Conservation (phyloP, 2,797 vertebrate genomes). For the Salarias fasciatus region DNA sequence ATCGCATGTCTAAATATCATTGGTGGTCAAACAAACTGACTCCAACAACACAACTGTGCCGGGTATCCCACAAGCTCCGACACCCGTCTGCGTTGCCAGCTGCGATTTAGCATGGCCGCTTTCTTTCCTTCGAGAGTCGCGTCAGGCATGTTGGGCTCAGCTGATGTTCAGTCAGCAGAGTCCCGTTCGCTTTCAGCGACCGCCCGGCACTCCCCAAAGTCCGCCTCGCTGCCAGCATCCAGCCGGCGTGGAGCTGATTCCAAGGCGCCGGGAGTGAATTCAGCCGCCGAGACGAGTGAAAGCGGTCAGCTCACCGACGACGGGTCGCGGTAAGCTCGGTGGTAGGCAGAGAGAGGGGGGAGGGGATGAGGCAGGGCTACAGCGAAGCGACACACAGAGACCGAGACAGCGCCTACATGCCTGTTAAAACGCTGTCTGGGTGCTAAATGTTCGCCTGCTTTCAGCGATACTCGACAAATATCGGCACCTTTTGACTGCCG, state of each 20-base stretch:
- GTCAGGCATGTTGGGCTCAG: conserved; percentile 38
- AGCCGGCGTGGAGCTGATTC: neutral
- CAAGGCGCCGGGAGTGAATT: conserved; percentile 28
- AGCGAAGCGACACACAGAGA: conserved; percentile 21
- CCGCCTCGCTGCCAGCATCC: neutral
- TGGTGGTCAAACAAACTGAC: neutral
- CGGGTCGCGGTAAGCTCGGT: conserved; percentile 60
- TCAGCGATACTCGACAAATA: conserved; percentile 6
- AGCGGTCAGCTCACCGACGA: conserved; percentile 53
- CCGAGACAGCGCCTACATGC: conserved; percentile 62
- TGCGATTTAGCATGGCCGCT: conserved; percentile 7
- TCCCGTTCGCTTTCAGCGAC: conserved; percentile 21
- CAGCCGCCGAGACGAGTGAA: conserved; percentile 56
- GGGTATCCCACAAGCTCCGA: neutral
- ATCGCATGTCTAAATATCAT: conserved; percentile 15
- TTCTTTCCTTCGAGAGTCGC: conserved; percentile 27
- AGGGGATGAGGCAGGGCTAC: conserved; percentile 65
- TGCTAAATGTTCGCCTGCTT: neutral
- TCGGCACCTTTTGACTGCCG: conserved; percentile 22
- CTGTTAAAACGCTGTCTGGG: conserved; percentile 34
- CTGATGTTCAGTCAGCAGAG: conserved; percentile 20
- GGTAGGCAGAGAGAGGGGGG: conserved; percentile 76
- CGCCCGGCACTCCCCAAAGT: conserved; percentile 5
- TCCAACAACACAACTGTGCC: neutral
- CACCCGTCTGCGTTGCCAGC: neutral